Base-by-base conservation (phyloP, 2,888 invertebrate species). In the Candidula unifasciata region DNA sequence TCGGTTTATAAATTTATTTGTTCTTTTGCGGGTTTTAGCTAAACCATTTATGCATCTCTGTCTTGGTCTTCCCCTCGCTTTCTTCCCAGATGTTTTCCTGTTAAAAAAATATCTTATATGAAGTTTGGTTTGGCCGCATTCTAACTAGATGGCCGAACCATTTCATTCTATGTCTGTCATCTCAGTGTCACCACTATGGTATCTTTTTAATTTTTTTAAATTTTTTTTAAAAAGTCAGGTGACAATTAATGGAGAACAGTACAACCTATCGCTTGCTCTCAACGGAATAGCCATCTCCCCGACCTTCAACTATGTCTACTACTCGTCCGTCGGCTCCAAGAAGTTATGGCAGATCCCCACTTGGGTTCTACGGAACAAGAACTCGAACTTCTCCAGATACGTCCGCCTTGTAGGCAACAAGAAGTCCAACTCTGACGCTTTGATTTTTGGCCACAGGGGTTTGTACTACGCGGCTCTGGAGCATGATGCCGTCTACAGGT, bases 201-300 rank as follows among this genome's bases (percentile, higher is more conserved):
- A 54, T 16, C 10, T 54, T 54, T 54, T 54, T 16, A 54, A 54
- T 54, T 54, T 54, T 16, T 54, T 10, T 54, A 54, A 54, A 54
- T 54, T n/a, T n/a, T n/a, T n/a, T n/a, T n/a, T n/a, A n/a, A n/a
- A n/a, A n/a, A 60, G 87, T 66, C 83, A 85, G 10, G 60, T 82
- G 21, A 76, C 64, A 18, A 77, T 82, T 5, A 76, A 77, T 44
- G 82, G 82, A 2, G 24, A 27, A 0, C 27, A 30, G 8, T 82
- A 82, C 82, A 52, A 35, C 3, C 35, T 73, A 24, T 8, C 33
- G 3, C 77, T 87, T 30, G 87, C 88, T 16, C 88, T 91, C 0
- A 89, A 91, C 74, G 91, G 91, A 10, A 90, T 91, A 10, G 91
- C 91, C 27, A 88, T 91, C 82, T 89, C 90, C 0, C 88, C 89